phyloP scores from a whole-genome alignment of 53 echinoderm and acorn worm species.

The Stichopus horrens region DNA sequence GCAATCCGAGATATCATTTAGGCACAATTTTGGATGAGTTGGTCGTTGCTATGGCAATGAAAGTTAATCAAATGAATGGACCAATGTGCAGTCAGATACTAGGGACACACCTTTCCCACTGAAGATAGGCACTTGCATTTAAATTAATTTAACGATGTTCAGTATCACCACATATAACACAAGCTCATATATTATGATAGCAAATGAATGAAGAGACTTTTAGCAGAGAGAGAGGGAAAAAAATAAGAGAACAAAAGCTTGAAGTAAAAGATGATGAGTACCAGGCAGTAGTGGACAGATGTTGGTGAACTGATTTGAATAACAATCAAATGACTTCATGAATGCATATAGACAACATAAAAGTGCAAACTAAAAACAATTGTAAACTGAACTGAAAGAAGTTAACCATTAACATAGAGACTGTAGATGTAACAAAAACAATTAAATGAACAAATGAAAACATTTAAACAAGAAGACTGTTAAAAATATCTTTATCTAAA shows the following conservation, averaged over 20 bases:
- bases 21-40: constrained; percentile 18
- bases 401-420: too few relatives aligned
- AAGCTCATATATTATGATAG: not conserved
- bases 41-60: constrained; percentile 17
- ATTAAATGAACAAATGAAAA: too few relatives aligned
- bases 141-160: not conserved
- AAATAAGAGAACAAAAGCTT: not conserved
- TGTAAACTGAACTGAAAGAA: too few relatives aligned
- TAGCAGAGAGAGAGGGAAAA: not conserved
- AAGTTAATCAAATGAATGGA: constrained; percentile 33
- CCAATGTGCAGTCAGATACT: constrained; percentile 28
- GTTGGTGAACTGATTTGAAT: too few relatives aligned
- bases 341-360: too few relatives aligned
- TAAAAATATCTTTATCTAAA: too few relatives aligned
- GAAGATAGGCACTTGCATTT: not conserved
- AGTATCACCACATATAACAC: not conserved
- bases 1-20: constrained; percentile 8
- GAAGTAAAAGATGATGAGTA: not conserved
- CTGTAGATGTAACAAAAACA: too few relatives aligned
- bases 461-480: too few relatives aligned
- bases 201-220: not conserved
- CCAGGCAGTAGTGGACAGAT: not conserved
- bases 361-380: too few relatives aligned
- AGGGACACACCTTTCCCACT: not conserved
- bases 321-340: too few relatives aligned